Evolutionary conservation across 2,113 vertebrate species (phyloP), one percentile per base, ranked within the genome.

Genomic region (Microtus pennsylvanicus): DNA sequence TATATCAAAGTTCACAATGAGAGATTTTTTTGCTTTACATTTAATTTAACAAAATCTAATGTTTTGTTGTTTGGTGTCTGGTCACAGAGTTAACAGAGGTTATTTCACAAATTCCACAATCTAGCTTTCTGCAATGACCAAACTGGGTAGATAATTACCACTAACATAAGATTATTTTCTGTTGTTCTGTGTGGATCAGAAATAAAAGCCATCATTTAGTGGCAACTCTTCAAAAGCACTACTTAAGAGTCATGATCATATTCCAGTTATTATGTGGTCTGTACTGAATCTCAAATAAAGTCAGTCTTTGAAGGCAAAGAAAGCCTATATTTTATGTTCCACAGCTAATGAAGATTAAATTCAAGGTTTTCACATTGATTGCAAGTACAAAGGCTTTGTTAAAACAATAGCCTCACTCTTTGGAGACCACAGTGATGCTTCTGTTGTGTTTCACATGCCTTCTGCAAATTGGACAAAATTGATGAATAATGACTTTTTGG

Each of bases 301-400:
- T 96, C 76, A 90, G 35, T 70, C 93, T 97, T 96, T 96, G 93
- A 97, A 95, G 89, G 28, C 94, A 93, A 93, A 96, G 87, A 96
- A 96, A 96, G 92, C 63, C 82, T 93, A 87, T 65, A 90, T 96
- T 97, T 77, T 69, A 93, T 91, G 80, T 9, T 63, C 38, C 87
- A 95, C 55, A 92, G 72, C 91, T 95, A 98, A 97, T 87, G 69
- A 96, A 89, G 82, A 96, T 86, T 95, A 96, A 97, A 97, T 92
- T 96, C 95, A 97, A 97, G 76, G 83, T 96, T 95, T 97, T 42
- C 77, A 93, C 58, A 85, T 75, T 89, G 82, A 96, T 94, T 74
- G 33, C 78, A 96, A 96, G 87, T 95, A 97, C 80, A 97, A 96
- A 96, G 77, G 58, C 85, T 87, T 96, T 92, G 69, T 90, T 96